A percentile compares a stretch with the other conserved stretches of the same genome.
These are phyloP conservation scores for Tympanoctomys barrerae DNA, from an alignment of 2,797 vertebrate genomes.

Conservation along the genomic window DNA sequence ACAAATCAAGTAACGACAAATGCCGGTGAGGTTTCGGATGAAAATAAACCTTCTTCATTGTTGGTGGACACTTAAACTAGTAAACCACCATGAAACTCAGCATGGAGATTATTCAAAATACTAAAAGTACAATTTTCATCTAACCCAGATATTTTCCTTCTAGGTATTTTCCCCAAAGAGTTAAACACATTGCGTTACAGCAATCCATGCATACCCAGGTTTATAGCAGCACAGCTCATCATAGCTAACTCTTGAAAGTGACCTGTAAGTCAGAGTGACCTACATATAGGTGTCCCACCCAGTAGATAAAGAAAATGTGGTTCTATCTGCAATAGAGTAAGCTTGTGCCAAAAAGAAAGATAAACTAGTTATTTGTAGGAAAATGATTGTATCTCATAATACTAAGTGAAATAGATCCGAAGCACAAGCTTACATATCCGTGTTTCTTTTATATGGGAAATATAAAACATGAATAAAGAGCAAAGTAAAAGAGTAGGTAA, in stretches of 20 bases:
- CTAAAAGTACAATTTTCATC: not conserved
- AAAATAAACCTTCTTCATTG: not conserved
- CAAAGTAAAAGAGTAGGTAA: not conserved
- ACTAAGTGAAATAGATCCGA: not conserved
- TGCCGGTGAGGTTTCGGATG: not conserved
- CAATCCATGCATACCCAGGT: not conserved
- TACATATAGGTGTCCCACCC: too few species aligned
- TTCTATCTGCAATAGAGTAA: too few species aligned
- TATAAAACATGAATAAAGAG: not conserved
- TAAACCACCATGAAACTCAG: not conserved
- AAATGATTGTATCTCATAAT: not conserved
- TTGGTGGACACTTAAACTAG: not conserved
- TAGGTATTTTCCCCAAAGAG: not conserved
- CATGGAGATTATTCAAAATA: not conserved
- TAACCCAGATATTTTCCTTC: not conserved
- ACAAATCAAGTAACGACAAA: not conserved
- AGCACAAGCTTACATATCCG: not conserved
- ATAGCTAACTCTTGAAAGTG: not conserved
- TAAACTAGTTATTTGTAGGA: not conserved
- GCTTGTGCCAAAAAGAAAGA: not conserved
- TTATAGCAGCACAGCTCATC: not conserved
- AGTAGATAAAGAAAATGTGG: not conserved
- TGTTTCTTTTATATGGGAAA: not conserved
- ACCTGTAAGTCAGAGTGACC: too few species aligned
- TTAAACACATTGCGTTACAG: not conserved